A percentile compares a stretch with the other conserved stretches of the same genome.
Conservation (phyloP, 2,888 invertebrate species). For the Myathropa florea region DNA sequence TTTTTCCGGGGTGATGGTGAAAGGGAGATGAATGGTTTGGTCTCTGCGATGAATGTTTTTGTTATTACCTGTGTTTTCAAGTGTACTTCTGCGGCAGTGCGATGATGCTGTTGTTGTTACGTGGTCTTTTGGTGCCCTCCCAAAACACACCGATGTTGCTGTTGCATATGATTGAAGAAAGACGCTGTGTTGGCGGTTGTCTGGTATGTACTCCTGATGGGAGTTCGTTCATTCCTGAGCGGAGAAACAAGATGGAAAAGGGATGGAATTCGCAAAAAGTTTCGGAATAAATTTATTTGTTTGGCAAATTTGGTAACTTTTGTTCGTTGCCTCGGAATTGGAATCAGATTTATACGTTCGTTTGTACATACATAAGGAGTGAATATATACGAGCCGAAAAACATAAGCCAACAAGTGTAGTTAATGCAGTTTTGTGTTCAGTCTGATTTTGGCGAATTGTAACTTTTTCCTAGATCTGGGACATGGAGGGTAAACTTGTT, state of each 20-base stretch:
- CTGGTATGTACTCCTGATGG: conserved; percentile 42
- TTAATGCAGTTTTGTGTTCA: background rate
- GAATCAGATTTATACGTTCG: conserved; percentile 40
- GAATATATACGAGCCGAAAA: background rate
- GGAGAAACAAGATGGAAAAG: conserved; percentile 8
- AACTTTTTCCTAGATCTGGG: background rate
- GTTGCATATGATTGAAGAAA: conserved; percentile 19
- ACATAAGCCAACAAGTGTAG: background rate
- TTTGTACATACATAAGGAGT: background rate
- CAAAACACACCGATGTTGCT: background rate
- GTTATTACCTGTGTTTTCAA: conserved; percentile 66
- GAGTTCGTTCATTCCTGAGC: conserved; percentile 35
- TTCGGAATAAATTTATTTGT: conserved; percentile 64
- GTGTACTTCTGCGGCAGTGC: conserved; percentile 52
- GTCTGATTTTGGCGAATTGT: background rate
- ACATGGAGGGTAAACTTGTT: background rate
- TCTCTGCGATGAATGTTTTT: conserved; percentile 61
- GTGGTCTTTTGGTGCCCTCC: background rate
- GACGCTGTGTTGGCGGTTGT: conserved; percentile 33
- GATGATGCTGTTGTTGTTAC: conserved; percentile 48
- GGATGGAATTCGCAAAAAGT: conserved; percentile 41
- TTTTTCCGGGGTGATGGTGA: background rate
- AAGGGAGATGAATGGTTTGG: conserved; percentile 25
- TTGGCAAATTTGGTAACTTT: conserved; percentile 58
- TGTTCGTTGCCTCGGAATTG: conserved; percentile 27